These are phyloP conservation scores for Astreopora myriophthalma DNA, from an alignment of 64 coral and sea anemone genomes.

Conservation along the genomic window DNA sequence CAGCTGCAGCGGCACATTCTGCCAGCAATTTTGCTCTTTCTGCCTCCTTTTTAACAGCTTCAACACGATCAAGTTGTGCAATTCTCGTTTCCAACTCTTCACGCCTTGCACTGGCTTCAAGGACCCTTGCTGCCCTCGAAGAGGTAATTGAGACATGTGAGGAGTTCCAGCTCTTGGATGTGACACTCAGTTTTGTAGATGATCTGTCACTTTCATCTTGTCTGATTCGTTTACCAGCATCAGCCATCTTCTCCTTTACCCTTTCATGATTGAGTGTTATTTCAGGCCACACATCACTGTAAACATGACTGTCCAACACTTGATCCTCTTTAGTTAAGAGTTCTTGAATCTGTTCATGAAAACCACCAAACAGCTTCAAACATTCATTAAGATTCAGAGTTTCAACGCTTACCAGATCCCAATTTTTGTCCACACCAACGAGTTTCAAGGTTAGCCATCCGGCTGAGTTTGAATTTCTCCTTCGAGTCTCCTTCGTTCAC, in stretches of 20 bases:
- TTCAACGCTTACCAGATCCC: slow-evolving; percentile 20
- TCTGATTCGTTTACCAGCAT: not conserved
- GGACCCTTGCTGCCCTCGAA: slow-evolving; percentile 5
- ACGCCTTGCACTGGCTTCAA: slow-evolving; percentile 38
- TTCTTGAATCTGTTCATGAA: slow-evolving; percentile 56
- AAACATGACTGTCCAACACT: slow-evolving; percentile 20
- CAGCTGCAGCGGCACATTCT: not conserved
- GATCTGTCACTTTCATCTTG: not conserved
- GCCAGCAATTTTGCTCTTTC: not conserved
- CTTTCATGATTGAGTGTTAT: not conserved
- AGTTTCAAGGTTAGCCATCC: slow-evolving; percentile 32
- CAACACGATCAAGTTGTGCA: not conserved
- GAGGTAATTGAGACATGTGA: slow-evolving; percentile 43
- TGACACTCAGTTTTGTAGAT: not conserved
- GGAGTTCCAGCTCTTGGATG: not conserved
- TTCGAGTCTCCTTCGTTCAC: slow-evolving; percentile 28
- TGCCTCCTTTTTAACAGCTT: slow-evolving; percentile 2
- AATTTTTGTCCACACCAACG: slow-evolving; percentile 36
- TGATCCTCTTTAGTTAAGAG: slow-evolving; percentile 3
- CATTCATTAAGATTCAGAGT: slow-evolving; percentile 31
- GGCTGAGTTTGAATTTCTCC: slow-evolving; percentile 39
- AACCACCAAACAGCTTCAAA: slow-evolving; percentile 40
- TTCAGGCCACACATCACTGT: slow-evolving; percentile 43
- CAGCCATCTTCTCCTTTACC: not conserved
- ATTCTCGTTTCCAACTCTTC: slow-evolving; percentile 1